Percentiles rank a stretch among this genome's conserved stretches.
Conservation (phyloP, 2,888 invertebrate species). For the Dugesia japonica region DNA sequence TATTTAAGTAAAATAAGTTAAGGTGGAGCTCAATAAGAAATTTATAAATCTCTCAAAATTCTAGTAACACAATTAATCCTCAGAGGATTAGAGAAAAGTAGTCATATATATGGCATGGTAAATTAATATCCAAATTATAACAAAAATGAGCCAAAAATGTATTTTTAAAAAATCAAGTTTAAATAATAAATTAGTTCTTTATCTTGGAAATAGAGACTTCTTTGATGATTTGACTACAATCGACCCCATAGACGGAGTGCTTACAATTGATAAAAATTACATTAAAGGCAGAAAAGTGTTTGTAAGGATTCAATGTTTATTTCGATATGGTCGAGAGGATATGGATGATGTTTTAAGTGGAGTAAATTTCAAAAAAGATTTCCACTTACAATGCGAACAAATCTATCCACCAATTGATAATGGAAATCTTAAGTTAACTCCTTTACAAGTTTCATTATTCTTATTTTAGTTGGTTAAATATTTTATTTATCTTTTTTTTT, state of each 20-base stretch:
- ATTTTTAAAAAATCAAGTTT: constrained; percentile 34
- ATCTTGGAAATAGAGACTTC: constrained; percentile 32
- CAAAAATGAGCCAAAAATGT: constrained; percentile 24
- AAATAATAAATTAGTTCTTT: constrained; percentile 29
- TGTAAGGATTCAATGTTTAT: constrained; percentile 33
- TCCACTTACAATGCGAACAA: constrained; percentile 20
- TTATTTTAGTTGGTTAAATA: not conserved
- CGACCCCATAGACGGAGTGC: constrained; percentile 31
- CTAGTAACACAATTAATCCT: not conserved
- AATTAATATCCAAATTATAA: constrained; percentile 16
- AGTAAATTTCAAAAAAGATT: constrained; percentile 33
- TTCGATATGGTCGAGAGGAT: constrained; percentile 34
- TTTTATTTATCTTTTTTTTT: too few relatives aligned
- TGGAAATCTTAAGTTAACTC: not conserved
- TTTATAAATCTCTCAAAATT: not conserved
- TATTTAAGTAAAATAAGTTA: too few relatives aligned
- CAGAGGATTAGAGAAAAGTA: not conserved
- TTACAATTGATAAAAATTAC: constrained; percentile 25
- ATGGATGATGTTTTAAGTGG: constrained; percentile 31
- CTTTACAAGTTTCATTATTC: not conserved
- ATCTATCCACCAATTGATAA: constrained; percentile 24
- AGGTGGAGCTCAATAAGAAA: not conserved
- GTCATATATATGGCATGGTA: not conserved
- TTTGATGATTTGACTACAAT: constrained; percentile 33
- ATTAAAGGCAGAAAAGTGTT: constrained; percentile 25